A percentile compares a stretch with the other conserved stretches of the same genome.
Conservation (phyloP, 2,797 vertebrate species). For the Cryptoblepharus egeriae region DNA sequence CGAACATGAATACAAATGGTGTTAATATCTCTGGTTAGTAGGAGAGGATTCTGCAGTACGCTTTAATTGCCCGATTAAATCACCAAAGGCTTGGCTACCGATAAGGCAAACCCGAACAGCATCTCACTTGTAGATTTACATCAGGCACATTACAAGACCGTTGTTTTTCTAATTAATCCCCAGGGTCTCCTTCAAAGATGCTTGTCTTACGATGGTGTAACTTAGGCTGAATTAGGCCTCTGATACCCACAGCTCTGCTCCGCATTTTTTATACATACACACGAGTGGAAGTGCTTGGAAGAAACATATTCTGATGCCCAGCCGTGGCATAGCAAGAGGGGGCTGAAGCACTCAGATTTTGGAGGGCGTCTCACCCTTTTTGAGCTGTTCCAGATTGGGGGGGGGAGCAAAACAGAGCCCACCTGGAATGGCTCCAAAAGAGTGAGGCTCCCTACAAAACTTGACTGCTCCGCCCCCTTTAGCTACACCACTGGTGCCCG, state of each 20-base stretch:
- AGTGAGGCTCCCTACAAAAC: too few species aligned
- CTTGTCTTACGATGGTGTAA: conserved; percentile 57
- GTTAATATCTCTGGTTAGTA: conserved; percentile 67
- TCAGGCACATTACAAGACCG: conserved; percentile 48
- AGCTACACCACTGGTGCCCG: too few species aligned
- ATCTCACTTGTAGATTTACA: conserved; percentile 65
- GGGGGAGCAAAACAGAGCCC: too few species aligned
- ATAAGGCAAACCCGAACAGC: conserved; percentile 66
- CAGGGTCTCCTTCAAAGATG: conserved; percentile 55
- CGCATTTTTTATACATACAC: accelerated
- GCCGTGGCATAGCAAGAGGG: too few species aligned
- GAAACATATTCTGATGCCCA: too few species aligned
- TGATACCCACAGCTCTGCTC: neutral
- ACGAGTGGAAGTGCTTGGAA: accelerated
- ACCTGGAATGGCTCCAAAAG: too few species aligned
- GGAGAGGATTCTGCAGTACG: conserved; percentile 61
- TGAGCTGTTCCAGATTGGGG: too few species aligned
- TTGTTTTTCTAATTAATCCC: conserved; percentile 74
- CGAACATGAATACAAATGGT: conserved; percentile 70
- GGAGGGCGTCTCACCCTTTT: too few species aligned
- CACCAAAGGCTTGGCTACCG: conserved; percentile 69
- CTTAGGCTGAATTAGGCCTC: conserved; percentile 53
- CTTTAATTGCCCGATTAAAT: conserved; percentile 75
- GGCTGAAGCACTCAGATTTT: too few species aligned
- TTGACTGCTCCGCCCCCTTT: too few species aligned